These are phyloP conservation scores for Epicauta chinensis DNA, from an alignment of 1,140 invertebrate genomes.

Conservation along the genomic window DNA sequence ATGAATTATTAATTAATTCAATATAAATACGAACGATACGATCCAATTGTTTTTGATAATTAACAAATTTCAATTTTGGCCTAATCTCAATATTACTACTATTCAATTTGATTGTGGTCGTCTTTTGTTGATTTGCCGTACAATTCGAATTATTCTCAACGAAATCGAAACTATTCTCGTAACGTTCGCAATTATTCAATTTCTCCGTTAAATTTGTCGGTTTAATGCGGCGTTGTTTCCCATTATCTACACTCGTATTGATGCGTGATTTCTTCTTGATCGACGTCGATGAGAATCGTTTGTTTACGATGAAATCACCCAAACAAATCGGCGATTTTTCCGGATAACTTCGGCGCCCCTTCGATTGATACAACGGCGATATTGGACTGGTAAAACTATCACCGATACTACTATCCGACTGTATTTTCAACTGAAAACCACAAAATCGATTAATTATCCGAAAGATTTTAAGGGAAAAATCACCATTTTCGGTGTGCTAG, in stretches of 20 bases:
- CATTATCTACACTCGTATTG: not conserved
- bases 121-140: slow-evolving; percentile 20
- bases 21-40: slow-evolving; percentile 45
- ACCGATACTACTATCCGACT: not conserved
- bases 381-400: slow-evolving; percentile 26
- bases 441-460: not conserved
- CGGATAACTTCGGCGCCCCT: slow-evolving; percentile 8
- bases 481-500: slow-evolving; percentile 24
- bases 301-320: slow-evolving; percentile 35
- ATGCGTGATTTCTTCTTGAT: slow-evolving; percentile 25
- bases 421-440: no score
- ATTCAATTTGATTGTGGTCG: slow-evolving; percentile 12
- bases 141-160: slow-evolving; percentile 10
- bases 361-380: slow-evolving; percentile 29
- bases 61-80: slow-evolving; percentile 39
- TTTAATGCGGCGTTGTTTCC: slow-evolving; percentile 30
- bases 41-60: slow-evolving; percentile 41
- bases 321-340: slow-evolving; percentile 26
- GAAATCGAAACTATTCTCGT: slow-evolving; percentile 37
- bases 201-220: slow-evolving; percentile 32
- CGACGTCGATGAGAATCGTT: slow-evolving; percentile 12
- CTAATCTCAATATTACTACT: slow-evolving; percentile 24
- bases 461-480: slow-evolving; percentile 5
- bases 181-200: slow-evolving; percentile 14
- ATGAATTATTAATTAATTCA: slow-evolving; percentile 42